Base-by-base conservation (phyloP, 2,888 invertebrate species). In the Conus canariensis region DNA sequence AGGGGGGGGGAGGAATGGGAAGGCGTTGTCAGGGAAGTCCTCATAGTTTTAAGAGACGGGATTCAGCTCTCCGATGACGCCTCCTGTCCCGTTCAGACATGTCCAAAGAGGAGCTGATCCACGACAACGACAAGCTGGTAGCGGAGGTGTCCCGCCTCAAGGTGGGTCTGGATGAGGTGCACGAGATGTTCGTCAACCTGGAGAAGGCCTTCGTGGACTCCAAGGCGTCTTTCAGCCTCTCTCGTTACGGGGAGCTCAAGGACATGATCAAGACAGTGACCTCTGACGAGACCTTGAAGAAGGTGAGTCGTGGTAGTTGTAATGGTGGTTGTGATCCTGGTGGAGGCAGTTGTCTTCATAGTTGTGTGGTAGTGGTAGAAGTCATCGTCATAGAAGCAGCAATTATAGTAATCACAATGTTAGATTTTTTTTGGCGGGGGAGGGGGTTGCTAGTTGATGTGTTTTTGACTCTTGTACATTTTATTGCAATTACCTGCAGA, bases 261-360 rank as follows among this genome's bases (percentile, higher is more conserved):
- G 90, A 90, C 59, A 91, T 91, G 91, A 91, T 91, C 90, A 91
- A 91, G 87, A 89, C 85, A 4, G 80, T 90, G 64, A 90, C 91
- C n/a, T 90, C 85, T 56, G 90, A 91, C 14, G 85, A 82, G 25
- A 19, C 60, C 16, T n/a, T 88, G 83, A 83, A 83, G 45, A 88
- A 83, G 88, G 88, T 83, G 83, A 56, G 83, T 59, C 6, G 5
- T 83, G 45, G 45, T 45, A 14, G 82, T 77, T 2, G 60, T 64
- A 64, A 2, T 16, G 10, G 60, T 64, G 16, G 45, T 45, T 45
- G 45, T 45, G 70, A 8, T 16, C n/a, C 70, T 22, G 70, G 70
- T 22, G 16, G 16, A n/a, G 22, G 74, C 9, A 8, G 16, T 70
- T 70, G 16, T 9, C 19, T 14, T 22, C 19, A 22, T 70, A 8